Base-by-base conservation (phyloP, 1,140 invertebrate genomes). In the Trinorchestia longiramus region DNA sequence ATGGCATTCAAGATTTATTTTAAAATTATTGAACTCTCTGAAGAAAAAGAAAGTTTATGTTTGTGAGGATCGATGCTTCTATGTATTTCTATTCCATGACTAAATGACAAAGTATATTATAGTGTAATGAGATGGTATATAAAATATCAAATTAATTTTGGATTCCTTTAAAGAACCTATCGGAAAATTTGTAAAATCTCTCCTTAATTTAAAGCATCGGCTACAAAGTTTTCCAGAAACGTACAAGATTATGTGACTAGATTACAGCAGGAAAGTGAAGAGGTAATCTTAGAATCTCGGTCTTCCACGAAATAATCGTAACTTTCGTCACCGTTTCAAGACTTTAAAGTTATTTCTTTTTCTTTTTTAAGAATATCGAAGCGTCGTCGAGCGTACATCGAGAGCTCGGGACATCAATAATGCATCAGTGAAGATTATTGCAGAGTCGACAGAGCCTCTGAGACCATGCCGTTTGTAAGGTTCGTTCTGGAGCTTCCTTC, bases 391-490 rank as follows among this genome's bases (percentile, higher is more conserved):
- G 88, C 43, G 88, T 41, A 43, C 41, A 91, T 91, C 88, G 88
- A 43, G 88, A 91, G 88, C 88, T 42, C 41, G 41, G 88, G 88
- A 91, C 88, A 91, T 91, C 88, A 91, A 91, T 91, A 91, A 91
- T 91, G 88, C 88, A 91, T 43, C 88, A 91, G 88, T 91, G 43
- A 43, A 43, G 88, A 91, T 91, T 91, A 91, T 91, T 91, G 88
- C 88, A 43, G 43, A 91, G 88, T 91, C 88, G 41, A 43, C 88
- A 43, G 88, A 42, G 88, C 88, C 88, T 91, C 43, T 91, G 88
- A 91, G 88, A 91, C 88, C 88, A 91, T 91, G 43, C 88, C 88
- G 88, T 91, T 91, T 91, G 88, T 42, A 43, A 91, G 88, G 28
- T 28, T 77, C 15, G 11, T 77, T 77, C 62, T 77, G 62, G 62